A percentile compares a stretch with the other conserved stretches of the same genome.
These are phyloP conservation scores for Rhodophaea formosa DNA, from an alignment of 2,888 invertebrate genomes.

Conservation along the genomic window DNA sequence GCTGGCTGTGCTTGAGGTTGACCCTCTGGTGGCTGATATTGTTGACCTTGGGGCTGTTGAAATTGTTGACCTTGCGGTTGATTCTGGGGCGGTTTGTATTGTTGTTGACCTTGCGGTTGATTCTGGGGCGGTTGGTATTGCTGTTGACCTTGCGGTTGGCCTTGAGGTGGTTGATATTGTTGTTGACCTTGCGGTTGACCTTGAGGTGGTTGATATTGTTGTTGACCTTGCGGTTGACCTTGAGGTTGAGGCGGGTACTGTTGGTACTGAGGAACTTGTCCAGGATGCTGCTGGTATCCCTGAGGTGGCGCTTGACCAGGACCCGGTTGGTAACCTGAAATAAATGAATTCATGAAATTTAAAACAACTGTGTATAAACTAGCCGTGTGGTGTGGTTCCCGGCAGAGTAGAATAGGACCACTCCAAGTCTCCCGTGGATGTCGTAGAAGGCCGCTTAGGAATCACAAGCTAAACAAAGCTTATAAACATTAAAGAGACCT, in stretches of 20 bases:
- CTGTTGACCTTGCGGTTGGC: constrained; percentile 29
- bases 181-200: constrained; percentile 24
- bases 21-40: constrained; percentile 24
- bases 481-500: too few species aligned
- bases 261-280: constrained; percentile 25
- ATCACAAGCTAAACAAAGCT: too few species aligned
- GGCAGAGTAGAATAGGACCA: too few species aligned
- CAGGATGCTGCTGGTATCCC: constrained; percentile 41
- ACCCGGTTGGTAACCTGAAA: constrained; percentile 28
- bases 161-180: constrained; percentile 26
- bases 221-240: constrained; percentile 29
- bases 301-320: constrained; percentile 27
- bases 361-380: too few species aligned
- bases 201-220: constrained; percentile 31
- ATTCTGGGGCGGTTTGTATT: constrained; percentile 16
- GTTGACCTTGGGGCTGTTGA: constrained; percentile 31
- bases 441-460: too few species aligned
- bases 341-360: background rate
- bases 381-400: too few species aligned
- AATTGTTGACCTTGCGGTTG: constrained; percentile 23
- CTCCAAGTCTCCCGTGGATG: too few species aligned
- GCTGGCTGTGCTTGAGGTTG: constrained; percentile 29
- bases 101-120: constrained; percentile 25
- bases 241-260: constrained; percentile 22
- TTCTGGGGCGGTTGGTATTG: constrained; percentile 30